Percentiles rank a stretch among this genome's conserved stretches.
Evolutionary conservation across 2,888 invertebrate species (phyloP).

Genomic region (Caenorhabditis panamensis): DNA sequence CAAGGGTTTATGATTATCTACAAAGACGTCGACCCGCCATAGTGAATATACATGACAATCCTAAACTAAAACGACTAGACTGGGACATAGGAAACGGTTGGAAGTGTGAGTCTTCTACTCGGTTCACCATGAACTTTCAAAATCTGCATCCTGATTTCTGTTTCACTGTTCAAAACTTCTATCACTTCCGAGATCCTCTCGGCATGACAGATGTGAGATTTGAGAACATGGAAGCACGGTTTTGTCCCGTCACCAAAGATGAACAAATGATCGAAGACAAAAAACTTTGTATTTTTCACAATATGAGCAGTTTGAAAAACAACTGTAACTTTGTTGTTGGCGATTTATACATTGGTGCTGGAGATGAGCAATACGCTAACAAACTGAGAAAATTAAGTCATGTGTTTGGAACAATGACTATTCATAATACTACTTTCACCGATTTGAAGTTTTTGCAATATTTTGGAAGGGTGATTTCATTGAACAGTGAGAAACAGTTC

Average conservation of each 20-base stretch:
- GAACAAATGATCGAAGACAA: not conserved
- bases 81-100: not conserved
- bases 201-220: not conserved
- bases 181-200: not conserved
- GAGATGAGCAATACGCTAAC: not conserved
- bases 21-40: too few species aligned
- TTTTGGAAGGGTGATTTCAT: too few species aligned
- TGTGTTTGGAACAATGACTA: constrained; percentile 8
- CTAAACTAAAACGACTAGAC: too few species aligned
- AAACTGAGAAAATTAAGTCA: not conserved
- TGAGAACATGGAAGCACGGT: not conserved
- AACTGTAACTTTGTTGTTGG: not conserved
- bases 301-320: not conserved
- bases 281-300: not conserved
- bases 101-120: too few species aligned
- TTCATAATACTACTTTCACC: not conserved
- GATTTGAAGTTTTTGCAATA: not conserved
- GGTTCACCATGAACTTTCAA: not conserved
- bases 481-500: too few species aligned
- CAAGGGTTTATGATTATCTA: too few species aligned
- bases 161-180: not conserved
- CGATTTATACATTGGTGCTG: not conserved
- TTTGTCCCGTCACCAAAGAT: not conserved
- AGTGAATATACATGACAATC: too few species aligned
- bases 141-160: constrained; percentile 20